These are phyloP conservation scores for Anguilla obscura DNA, from an alignment of 2,797 vertebrate species.

Conservation along the genomic window DNA sequence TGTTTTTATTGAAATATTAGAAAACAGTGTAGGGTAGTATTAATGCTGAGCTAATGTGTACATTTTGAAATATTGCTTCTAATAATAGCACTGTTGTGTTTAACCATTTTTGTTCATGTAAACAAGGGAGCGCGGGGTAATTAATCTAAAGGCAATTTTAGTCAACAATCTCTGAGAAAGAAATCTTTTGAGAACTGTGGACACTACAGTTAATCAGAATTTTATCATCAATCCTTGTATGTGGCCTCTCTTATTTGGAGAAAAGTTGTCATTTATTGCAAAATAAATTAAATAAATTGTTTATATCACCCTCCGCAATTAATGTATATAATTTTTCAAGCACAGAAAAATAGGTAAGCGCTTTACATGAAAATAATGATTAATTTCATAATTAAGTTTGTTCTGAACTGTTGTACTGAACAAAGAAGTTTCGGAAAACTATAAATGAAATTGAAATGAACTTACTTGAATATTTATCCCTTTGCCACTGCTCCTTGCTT, in stretches of 20 bases:
- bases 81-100: not conserved
- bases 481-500: not conserved
- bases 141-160: not conserved
- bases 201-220: not conserved
- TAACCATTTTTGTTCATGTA: not conserved
- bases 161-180: not conserved
- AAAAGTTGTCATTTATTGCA: not conserved
- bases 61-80: not conserved
- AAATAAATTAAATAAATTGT: conserved; percentile 3
- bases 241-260: not conserved
- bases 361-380: not conserved
- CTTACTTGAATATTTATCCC: not conserved
- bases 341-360: not conserved
- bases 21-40: not conserved
- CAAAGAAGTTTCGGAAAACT: not conserved
- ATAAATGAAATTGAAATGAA: not conserved
- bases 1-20: not conserved
- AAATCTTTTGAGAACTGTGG: not conserved
- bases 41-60: not conserved
- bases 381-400: not conserved
- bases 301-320: not conserved
- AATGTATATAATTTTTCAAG: not conserved
- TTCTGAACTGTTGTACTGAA: not conserved
- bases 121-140: not conserved
- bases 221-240: not conserved